Base-by-base conservation (phyloP, 1,140 invertebrate species). In the Euborellia annulipes region DNA sequence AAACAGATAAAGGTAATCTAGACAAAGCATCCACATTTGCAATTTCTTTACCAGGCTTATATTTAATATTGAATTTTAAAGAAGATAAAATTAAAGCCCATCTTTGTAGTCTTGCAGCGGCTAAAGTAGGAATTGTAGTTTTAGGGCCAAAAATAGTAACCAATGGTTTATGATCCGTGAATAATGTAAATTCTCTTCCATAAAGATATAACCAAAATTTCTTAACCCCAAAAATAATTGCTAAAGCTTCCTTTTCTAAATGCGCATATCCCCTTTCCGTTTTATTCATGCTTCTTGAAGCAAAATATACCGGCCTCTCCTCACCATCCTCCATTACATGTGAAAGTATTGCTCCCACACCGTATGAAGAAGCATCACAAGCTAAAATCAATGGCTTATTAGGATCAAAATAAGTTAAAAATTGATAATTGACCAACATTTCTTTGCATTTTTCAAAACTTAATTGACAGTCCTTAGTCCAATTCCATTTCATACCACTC, bases 101-200 rank as follows among this genome's bases (percentile, higher is more conserved):
- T 16, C 55, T 41, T 36, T 67, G 62, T 16, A 58, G 43, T 21
- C 55, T 42, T 36, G 48, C 47, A 20, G 49, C 48, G 14, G 55
- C 49, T 36, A 50, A 42, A 14, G 36, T 45, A 32, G 54, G 49
- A 46, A 56, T n/a, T 51, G 9, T 50, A 50, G 39, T 54, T 57
- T 52, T 57, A 41, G 23, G 34, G 11, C 60, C 55, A 34, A 66
- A 65, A 41, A 66, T 61, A 43, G 46, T 36, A 11, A 58, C 52
- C 14, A 73, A 44, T 0, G 68, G 64, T 41, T 67, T 63, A 42
- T 72, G 67, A 47, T 72, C 66, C 2, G 63, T 72, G 11, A 57
- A 47, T 3, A 72, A 45, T 2, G 48, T 63, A 46, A 70, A 69
- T 18, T 62, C 43, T 13, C 58, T 38, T 3, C 63, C 66, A 48